Percentiles rank a stretch among this genome's conserved stretches.
These are phyloP conservation scores for Phalloptychus januarius DNA, from an alignment of 2,797 vertebrate genomes.

Conservation along the genomic window DNA sequence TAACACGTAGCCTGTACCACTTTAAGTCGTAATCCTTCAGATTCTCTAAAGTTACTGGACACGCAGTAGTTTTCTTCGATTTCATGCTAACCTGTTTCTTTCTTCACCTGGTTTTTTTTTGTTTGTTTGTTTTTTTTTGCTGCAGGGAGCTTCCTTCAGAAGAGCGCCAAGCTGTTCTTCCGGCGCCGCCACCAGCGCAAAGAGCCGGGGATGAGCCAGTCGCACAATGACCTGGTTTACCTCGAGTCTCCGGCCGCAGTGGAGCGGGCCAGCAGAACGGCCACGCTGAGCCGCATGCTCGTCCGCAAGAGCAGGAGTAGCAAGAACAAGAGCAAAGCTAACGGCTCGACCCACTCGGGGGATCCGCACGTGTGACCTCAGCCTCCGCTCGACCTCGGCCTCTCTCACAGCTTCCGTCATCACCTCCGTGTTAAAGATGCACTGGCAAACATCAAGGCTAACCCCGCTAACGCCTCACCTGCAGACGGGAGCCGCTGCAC, in stretches of 20 bases:
- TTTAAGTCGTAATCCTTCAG: not conserved
- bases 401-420: constrained; percentile 37
- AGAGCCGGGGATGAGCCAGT: constrained; percentile 97
- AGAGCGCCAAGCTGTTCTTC: constrained; percentile 94
- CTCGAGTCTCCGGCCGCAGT: constrained; percentile 85
- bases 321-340: constrained; percentile 84
- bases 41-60: not conserved
- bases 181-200: constrained; percentile 92
- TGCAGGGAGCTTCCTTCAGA: constrained; percentile 90
- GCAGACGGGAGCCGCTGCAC: constrained; percentile 33
- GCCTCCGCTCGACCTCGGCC: constrained; percentile 9
- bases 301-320: constrained; percentile 87
- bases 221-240: constrained; percentile 95
- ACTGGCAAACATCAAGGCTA: constrained; percentile 43
- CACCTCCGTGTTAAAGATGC: constrained; percentile 51
- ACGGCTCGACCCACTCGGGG: constrained; percentile 79
- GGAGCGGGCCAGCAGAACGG: constrained; percentile 84
- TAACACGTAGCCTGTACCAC: constrained; percentile 25
- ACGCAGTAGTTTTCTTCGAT: not conserved
- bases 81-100: not conserved
- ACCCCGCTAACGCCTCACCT: constrained; percentile 16
- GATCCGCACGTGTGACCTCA: constrained; percentile 76
- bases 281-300: constrained; percentile 87
- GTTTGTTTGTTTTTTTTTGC: constrained; percentile 6
- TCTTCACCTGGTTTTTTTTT: too few relatives aligned